Conservation (phyloP, 2,797 vertebrate genomes). For the Channa striata region DNA sequence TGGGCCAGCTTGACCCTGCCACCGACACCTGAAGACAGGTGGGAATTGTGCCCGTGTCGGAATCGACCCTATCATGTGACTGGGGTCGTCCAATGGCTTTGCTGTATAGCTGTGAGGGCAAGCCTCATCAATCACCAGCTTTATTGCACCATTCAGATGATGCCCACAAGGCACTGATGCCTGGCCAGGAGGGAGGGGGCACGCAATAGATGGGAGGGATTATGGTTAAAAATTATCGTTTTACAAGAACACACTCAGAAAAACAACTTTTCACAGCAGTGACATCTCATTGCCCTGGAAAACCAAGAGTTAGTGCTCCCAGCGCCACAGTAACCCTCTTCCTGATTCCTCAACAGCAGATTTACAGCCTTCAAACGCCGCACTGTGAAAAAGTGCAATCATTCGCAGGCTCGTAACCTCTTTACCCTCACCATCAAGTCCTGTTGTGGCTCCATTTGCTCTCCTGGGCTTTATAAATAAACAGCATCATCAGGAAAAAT, state of each 20-base stretch:
- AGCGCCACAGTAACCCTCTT: constrained; percentile 77
- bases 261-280: constrained; percentile 79
- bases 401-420: constrained; percentile 80
- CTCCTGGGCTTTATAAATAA: constrained; percentile 78
- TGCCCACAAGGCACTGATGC: constrained; percentile 74
- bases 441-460: constrained; percentile 70
- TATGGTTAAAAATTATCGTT: constrained; percentile 74
- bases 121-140: constrained; percentile 83
- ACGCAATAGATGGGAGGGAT: constrained; percentile 32
- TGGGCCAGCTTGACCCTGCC: constrained; percentile 77
- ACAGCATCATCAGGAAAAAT: constrained; percentile 69
- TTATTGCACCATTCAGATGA: constrained; percentile 80
- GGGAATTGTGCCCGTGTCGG: constrained; percentile 83
- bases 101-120: constrained; percentile 80
- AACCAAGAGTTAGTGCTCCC: constrained; percentile 79
- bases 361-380: constrained; percentile 77
- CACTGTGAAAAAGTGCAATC: constrained; percentile 78
- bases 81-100: constrained; percentile 79
- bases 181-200: constrained; percentile 45
- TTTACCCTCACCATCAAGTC: constrained; percentile 65
- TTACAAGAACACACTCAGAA: constrained; percentile 80
- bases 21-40: constrained; percentile 87
- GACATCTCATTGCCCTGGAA: constrained; percentile 57
- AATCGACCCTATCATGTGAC: constrained; percentile 87
- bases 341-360: constrained; percentile 76